A percentile compares a stretch with the other conserved stretches of the same genome.
Evolutionary conservation across 2,113 vertebrate species (phyloP).

Genomic region (Collichthys lucidus): DNA sequence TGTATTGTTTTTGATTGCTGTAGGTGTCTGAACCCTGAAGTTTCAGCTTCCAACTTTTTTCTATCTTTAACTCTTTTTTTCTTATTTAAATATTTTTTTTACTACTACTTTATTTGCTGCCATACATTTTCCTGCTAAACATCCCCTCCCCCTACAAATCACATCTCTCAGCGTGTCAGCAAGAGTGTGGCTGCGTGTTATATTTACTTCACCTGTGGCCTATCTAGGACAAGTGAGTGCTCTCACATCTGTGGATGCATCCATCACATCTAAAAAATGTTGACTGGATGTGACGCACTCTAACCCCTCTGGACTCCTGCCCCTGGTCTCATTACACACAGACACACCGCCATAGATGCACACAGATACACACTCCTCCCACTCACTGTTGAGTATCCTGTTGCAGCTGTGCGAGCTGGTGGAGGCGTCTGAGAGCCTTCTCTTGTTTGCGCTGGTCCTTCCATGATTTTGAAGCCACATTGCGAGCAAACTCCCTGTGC

Average conservation of each 20-base stretch:
- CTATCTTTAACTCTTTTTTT: constrained; percentile 15
- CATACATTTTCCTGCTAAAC: constrained; percentile 16
- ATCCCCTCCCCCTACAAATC: constrained; percentile 25
- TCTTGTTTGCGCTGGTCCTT: constrained; percentile 99
- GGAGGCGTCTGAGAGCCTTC: constrained; percentile 93
- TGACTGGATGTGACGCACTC: constrained; percentile 72
- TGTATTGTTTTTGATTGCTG: constrained; percentile 55
- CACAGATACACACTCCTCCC: constrained; percentile 27
- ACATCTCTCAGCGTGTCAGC: constrained; percentile 33
- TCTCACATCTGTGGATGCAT: constrained; percentile 68
- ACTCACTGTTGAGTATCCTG: constrained; percentile 92
- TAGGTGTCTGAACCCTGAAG: constrained; percentile 8
- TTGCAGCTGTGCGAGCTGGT: constrained; percentile 93
- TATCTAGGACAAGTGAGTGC: constrained; percentile 56
- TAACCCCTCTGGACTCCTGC: constrained; percentile 66
- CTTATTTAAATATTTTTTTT: too few relatives aligned
- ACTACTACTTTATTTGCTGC: not conserved
- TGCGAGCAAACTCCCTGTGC: constrained; percentile 97
- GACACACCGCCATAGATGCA: constrained; percentile 24
- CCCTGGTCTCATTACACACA: constrained; percentile 61
- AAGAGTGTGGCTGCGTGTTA: constrained; percentile 59
- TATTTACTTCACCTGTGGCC: constrained; percentile 76
- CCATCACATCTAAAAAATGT: constrained; percentile 69
- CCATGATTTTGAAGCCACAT: constrained; percentile 98
- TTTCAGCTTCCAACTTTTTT: constrained; percentile 23